These are phyloP conservation scores for Diadema setosum DNA, from an alignment of 35 echinoderm and acorn worm species.

Conservation along the genomic window DNA sequence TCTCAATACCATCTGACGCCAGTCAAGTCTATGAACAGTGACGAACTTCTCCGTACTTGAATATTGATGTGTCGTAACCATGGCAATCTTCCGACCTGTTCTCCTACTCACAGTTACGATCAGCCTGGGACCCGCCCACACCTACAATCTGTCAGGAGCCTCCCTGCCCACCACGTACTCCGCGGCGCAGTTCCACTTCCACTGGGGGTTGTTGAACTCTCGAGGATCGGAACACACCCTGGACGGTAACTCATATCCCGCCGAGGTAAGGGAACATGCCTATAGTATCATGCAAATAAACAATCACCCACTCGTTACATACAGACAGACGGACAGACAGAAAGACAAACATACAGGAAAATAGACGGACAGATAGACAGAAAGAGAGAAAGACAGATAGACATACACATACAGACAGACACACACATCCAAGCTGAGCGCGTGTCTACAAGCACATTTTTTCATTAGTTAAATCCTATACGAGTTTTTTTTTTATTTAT, in stretches of 20 bases:
- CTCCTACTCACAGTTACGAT: too few relatives aligned
- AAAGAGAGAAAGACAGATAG: neutral
- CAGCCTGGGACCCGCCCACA: too few relatives aligned
- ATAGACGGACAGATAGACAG: neutral
- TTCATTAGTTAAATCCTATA: too few relatives aligned
- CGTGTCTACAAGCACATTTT: too few relatives aligned
- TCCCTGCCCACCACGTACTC: slow-evolving; percentile 41
- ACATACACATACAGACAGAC: too few relatives aligned
- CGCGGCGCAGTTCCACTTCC: slow-evolving; percentile 79
- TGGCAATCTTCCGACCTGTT: too few relatives aligned
- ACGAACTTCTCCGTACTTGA: too few relatives aligned
- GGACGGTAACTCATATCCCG: slow-evolving; percentile 25
- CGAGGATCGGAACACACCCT: slow-evolving; percentile 79
- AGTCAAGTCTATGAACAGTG: too few relatives aligned
- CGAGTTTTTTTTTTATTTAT: too few relatives aligned
- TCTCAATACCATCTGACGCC: too few relatives aligned
- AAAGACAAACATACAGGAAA: neutral
- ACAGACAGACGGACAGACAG: neutral
- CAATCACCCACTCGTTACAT: neutral
- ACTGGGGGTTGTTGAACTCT: slow-evolving; percentile 59
- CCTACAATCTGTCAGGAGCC: slow-evolving; percentile 59
- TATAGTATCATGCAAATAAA: neutral
- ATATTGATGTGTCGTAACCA: too few relatives aligned
- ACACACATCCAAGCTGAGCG: too few relatives aligned
- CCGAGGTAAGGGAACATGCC: slow-evolving; percentile 54